Evolutionary conservation across 2,113 vertebrate species (phyloP).

Genomic region (Indri indri): DNA sequence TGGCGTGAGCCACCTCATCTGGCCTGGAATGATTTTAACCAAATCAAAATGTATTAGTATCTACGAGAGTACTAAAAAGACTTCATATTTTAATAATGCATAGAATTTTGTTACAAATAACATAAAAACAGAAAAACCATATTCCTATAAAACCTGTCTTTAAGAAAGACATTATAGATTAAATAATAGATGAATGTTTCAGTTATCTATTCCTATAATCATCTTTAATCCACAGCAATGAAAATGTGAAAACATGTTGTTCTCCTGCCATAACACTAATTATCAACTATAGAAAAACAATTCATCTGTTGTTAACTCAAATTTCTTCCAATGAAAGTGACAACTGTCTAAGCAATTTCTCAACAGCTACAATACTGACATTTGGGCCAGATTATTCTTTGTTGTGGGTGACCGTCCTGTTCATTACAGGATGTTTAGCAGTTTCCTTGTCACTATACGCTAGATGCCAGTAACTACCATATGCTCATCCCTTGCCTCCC

Average conservation of each 20-base stretch:
- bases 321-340: neutral
- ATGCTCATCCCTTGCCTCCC: neutral
- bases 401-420: neutral
- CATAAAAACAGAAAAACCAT: neutral
- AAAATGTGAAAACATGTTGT: neutral
- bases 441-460: neutral
- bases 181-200: slow-evolving; percentile 1
- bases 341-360: neutral
- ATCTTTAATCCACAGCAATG: neutral
- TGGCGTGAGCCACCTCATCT: neutral
- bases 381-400: neutral
- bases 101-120: neutral
- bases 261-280: neutral
- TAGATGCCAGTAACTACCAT: neutral
- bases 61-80: neutral
- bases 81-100: neutral
- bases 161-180: neutral
- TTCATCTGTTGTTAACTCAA: neutral
- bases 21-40: neutral
- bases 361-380: neutral
- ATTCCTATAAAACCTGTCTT: neutral
- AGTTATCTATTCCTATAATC: neutral
- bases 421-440: neutral
- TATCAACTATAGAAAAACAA: neutral
- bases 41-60: neutral